These are phyloP conservation scores for Paracentrotus lividus DNA, from an alignment of 53 echinoderm and acorn worm species.

Conservation along the genomic window DNA sequence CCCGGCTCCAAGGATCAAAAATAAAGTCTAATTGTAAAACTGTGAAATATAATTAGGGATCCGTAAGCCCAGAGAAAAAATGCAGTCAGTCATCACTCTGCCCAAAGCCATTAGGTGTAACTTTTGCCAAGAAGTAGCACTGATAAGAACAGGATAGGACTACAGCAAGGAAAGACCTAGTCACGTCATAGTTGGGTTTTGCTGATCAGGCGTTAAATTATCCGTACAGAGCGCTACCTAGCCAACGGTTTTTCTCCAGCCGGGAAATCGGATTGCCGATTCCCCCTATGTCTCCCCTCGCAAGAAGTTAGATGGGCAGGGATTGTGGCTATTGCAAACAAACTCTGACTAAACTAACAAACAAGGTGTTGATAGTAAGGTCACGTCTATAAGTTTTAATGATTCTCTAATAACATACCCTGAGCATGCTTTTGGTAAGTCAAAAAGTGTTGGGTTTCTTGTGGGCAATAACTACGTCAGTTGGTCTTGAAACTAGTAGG, in stretches of 20 bases:
- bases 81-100: constrained; percentile 9
- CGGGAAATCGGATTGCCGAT: not conserved
- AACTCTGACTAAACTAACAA: constrained; percentile 50
- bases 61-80: not conserved
- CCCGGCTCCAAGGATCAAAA: not conserved
- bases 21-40: not conserved
- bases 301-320: not conserved
- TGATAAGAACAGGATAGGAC: not conserved
- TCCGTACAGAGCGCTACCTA: not conserved
- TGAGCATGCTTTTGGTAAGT: not conserved
- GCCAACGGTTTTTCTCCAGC: not conserved
- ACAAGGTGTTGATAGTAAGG: constrained; percentile 18
- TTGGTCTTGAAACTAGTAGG: not conserved
- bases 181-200: constrained; percentile 37
- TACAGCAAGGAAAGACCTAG: not conserved
- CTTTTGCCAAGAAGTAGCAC: not conserved
- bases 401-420: constrained; percentile 21
- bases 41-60: not conserved
- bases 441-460: not conserved
- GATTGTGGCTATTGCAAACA: constrained; percentile 20
- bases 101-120: constrained; percentile 60
- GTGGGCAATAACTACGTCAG: not conserved
- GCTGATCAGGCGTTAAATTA: constrained; percentile 4
- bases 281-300: not conserved
- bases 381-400: not conserved